A percentile compares a stretch with the other conserved stretches of the same genome.
phyloP scores from a whole-genome alignment of 2,797 vertebrate species.

The Gymnothorax reevesii region DNA sequence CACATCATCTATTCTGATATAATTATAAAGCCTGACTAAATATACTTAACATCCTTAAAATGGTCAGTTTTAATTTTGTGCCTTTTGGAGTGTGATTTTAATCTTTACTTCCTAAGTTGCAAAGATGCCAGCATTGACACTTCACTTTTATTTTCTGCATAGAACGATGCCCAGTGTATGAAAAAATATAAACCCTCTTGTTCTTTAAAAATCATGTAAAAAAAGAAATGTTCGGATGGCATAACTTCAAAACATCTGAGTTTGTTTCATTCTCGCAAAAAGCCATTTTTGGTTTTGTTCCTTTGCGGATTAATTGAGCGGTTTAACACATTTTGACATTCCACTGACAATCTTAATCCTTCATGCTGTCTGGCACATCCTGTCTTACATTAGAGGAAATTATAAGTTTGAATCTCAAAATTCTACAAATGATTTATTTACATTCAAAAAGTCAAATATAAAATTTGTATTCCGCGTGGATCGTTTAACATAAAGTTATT shows the following conservation, averaged over 20 bases:
- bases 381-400: not conserved
- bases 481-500: not conserved
- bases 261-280: not conserved
- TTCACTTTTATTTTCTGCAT: no score
- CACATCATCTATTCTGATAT: not conserved
- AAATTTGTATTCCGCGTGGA: not conserved
- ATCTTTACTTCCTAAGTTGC: not conserved
- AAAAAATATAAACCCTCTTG: not conserved
- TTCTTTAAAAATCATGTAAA: not conserved
- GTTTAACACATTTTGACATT: not conserved
- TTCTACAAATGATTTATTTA: not conserved
- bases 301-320: not conserved
- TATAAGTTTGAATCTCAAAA: not conserved
- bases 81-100: not conserved
- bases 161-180: no score
- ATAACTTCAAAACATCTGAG: not conserved
- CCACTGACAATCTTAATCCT: not conserved
- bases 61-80: not conserved
- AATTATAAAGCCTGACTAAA: conserved; percentile 1
- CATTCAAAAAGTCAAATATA: not conserved
- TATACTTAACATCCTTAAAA: not conserved
- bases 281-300: not conserved
- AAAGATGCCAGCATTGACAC: not conserved
- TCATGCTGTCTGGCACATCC: not conserved
- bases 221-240: not conserved